A percentile compares a stretch with the other conserved stretches of the same genome.
Evolutionary conservation across 2,888 invertebrate species (phyloP).

Genomic region (Diarsia dahlii): DNA sequence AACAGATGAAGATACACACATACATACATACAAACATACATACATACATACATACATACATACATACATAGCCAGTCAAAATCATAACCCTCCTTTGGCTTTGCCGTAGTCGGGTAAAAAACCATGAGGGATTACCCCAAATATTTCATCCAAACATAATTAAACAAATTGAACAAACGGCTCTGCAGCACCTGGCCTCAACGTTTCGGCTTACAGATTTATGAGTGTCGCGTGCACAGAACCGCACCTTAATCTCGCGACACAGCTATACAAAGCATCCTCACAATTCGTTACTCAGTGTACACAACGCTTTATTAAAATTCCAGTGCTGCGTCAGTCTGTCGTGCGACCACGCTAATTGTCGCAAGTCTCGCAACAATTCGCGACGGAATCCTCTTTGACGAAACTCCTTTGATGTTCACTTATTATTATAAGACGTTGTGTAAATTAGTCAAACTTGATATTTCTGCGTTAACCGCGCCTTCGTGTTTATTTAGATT

Average conservation of each 20-base stretch:
- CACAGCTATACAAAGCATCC: constrained; percentile 37
- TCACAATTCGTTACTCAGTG: constrained; percentile 58
- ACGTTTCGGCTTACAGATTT: constrained; percentile 59
- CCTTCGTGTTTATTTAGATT: constrained; percentile 24
- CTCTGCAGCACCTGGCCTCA: constrained; percentile 51
- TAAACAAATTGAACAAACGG: constrained; percentile 46
- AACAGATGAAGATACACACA: no score
- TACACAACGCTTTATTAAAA: constrained; percentile 71
- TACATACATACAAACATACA: no score
- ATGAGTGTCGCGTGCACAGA: constrained; percentile 60
- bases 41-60: no score
- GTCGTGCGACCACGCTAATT: constrained; percentile 68
- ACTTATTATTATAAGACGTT: constrained; percentile 58
- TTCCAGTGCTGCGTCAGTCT: constrained; percentile 65
- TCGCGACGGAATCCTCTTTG: constrained; percentile 67
- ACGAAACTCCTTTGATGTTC: constrained; percentile 65
- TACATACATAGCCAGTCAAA: no score
- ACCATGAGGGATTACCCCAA: constrained; percentile 6
- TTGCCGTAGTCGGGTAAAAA: no score
- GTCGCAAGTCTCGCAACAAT: constrained; percentile 68
- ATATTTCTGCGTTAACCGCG: constrained; percentile 47
- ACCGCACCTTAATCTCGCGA: constrained; percentile 63
- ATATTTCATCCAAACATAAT: constrained; percentile 43
- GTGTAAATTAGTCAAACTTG: constrained; percentile 58
- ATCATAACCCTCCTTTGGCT: no score